A percentile compares a stretch with the other conserved stretches of the same genome.
phyloP scores from a whole-genome alignment of 1,140 invertebrate genomes.

The Drosophila cardini region DNA sequence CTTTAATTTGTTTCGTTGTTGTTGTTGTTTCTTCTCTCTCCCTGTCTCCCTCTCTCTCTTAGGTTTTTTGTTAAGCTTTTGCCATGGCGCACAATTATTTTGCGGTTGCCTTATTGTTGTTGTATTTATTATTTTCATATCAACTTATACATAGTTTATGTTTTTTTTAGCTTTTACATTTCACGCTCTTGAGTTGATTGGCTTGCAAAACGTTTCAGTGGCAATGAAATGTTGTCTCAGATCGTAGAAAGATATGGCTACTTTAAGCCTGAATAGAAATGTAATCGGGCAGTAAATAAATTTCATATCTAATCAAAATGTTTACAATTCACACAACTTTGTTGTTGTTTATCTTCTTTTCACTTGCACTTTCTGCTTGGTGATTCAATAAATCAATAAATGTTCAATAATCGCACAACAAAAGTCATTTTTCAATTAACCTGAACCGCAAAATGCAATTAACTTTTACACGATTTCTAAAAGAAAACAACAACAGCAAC shows the following conservation, averaged over 20 bases:
- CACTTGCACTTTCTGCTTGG: slow-evolving; percentile 65
- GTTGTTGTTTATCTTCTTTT: background rate
- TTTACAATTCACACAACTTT: slow-evolving; percentile 7
- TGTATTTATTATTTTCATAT: slow-evolving; percentile 33
- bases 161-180: slow-evolving; percentile 48
- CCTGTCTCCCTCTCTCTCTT: too few relatives aligned
- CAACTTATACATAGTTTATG: slow-evolving; percentile 44
- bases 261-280: background rate
- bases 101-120: slow-evolving; percentile 34
- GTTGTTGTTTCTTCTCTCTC: too few relatives aligned
- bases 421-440: slow-evolving; percentile 67
- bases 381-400: slow-evolving; percentile 32
- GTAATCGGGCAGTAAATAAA: background rate
- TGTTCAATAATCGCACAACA: slow-evolving; percentile 29
- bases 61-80: slow-evolving; percentile 50
- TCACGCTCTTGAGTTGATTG: slow-evolving; percentile 80
- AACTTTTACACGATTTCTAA: slow-evolving; percentile 78
- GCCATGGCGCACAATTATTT: slow-evolving; percentile 66
- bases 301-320: slow-evolving; percentile 9
- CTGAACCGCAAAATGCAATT: slow-evolving; percentile 62
- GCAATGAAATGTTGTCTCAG: slow-evolving; percentile 67
- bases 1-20: slow-evolving; percentile 74
- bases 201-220: slow-evolving; percentile 66
- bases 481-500: slow-evolving; percentile 28
- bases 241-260: slow-evolving; percentile 15